phyloP scores from a whole-genome alignment of 2,797 vertebrate genomes.

The Anisognathus igniventris region DNA sequence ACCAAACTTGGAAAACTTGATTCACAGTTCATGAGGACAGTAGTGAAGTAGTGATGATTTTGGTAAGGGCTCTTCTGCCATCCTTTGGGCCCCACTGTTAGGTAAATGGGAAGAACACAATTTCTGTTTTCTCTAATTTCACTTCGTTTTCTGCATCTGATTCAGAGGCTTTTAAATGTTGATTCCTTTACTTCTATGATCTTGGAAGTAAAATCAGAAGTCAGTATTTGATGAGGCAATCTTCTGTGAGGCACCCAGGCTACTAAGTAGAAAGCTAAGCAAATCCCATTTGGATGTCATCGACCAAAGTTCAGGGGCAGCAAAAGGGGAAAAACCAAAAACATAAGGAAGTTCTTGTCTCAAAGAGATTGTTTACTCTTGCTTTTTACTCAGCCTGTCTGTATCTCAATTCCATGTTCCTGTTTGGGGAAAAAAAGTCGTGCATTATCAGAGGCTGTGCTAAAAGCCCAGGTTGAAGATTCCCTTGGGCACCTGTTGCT shows the following conservation, averaged over 20 bases:
- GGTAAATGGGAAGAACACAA: not conserved
- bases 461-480: not conserved
- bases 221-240: not conserved
- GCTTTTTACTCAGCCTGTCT: not conserved
- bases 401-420: not conserved
- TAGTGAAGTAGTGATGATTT: not conserved
- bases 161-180: not conserved
- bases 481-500: not conserved
- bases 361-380: not conserved
- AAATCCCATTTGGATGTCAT: not conserved
- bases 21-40: not conserved
- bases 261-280: not conserved
- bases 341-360: not conserved
- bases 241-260: not conserved
- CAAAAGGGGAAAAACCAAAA: not conserved
- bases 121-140: not conserved
- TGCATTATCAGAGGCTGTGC: not conserved
- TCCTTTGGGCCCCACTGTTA: not conserved
- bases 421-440: not conserved
- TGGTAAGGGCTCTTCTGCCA: not conserved
- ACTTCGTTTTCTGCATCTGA: not conserved
- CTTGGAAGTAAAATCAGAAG: not conserved
- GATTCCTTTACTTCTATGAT: not conserved
- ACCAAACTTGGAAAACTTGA: not conserved
- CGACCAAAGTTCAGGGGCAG: not conserved